These are phyloP conservation scores for Ophthalmolycus amberensis DNA, from an alignment of 2,113 vertebrate species.

Conservation along the genomic window DNA sequence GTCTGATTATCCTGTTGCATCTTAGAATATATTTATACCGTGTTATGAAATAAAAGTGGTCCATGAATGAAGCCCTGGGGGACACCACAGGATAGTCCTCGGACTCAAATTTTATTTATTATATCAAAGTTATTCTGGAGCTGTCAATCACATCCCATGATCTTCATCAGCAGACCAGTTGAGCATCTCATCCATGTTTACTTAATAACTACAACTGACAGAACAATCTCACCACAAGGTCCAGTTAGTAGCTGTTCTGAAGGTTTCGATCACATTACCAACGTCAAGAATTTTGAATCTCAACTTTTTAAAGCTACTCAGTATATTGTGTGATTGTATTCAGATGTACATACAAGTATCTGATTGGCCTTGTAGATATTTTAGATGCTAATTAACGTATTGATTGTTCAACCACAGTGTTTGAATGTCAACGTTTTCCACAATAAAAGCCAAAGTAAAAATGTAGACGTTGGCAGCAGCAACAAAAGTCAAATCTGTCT, in stretches of 20 bases:
- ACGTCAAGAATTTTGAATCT: too few species aligned
- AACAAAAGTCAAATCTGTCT: neutral
- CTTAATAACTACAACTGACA: too few species aligned
- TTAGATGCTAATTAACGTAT: neutral
- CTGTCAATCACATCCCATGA: neutral
- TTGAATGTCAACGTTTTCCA: neutral
- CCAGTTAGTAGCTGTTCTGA: too few species aligned
- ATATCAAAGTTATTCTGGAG: neutral
- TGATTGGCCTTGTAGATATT: neutral
- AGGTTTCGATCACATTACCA: too few species aligned
- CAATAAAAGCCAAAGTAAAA: neutral
- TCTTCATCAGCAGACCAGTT: neutral
- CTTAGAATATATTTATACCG: neutral
- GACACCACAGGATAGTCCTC: neutral
- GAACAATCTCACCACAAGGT: too few species aligned
- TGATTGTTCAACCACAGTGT: neutral
- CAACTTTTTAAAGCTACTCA: neutral
- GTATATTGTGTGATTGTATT: neutral
- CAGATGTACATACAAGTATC: neutral
- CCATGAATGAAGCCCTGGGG: neutral
- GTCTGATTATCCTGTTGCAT: neutral
- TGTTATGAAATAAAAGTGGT: neutral
- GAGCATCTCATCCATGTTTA: too few species aligned
- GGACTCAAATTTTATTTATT: neutral
- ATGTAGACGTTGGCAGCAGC: neutral